Evolutionary conservation across 2,888 invertebrate species (phyloP).

Genomic region (Zele albiditarsus): DNA sequence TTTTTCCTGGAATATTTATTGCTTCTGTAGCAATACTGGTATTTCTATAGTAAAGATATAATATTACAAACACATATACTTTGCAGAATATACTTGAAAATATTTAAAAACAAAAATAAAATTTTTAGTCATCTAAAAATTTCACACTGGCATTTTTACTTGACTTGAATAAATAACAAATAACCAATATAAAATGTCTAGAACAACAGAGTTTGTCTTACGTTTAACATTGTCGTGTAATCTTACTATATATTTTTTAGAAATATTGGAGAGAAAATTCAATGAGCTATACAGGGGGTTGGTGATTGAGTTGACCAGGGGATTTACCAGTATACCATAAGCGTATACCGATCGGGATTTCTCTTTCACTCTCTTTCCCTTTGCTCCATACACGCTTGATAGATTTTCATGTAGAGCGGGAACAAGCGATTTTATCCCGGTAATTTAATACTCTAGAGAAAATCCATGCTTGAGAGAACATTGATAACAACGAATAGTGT

Average conservation of each 20-base stretch:
- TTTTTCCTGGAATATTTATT: too few relatives aligned
- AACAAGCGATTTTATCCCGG: slow-evolving; percentile 33
- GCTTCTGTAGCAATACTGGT: too few relatives aligned
- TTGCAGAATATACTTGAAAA: too few relatives aligned
- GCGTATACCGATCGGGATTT: slow-evolving; percentile 12
- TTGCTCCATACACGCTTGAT: neutral
- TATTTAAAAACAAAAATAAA: too few relatives aligned
- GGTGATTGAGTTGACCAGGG: slow-evolving; percentile 37
- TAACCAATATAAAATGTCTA: neutral
- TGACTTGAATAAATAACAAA: neutral
- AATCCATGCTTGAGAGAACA: slow-evolving; percentile 25
- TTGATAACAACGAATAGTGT: slow-evolving; percentile 28
- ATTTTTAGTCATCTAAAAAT: too few relatives aligned
- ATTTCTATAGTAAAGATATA: too few relatives aligned
- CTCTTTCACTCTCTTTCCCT: neutral
- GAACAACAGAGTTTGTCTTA: neutral
- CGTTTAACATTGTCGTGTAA: neutral
- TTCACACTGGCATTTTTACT: too few relatives aligned
- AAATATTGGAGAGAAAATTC: slow-evolving; percentile 20
- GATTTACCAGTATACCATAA: slow-evolving; percentile 18
- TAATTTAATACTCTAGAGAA: slow-evolving; percentile 37
- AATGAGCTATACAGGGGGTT: slow-evolving; percentile 21
- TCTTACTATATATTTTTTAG: neutral
- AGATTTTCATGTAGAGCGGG: slow-evolving; percentile 1
- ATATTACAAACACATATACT: too few relatives aligned